A percentile compares a stretch with the other conserved stretches of the same genome.
Evolutionary conservation across 2,888 invertebrate species (phyloP).

Genomic region (Halictus ligatus): DNA sequence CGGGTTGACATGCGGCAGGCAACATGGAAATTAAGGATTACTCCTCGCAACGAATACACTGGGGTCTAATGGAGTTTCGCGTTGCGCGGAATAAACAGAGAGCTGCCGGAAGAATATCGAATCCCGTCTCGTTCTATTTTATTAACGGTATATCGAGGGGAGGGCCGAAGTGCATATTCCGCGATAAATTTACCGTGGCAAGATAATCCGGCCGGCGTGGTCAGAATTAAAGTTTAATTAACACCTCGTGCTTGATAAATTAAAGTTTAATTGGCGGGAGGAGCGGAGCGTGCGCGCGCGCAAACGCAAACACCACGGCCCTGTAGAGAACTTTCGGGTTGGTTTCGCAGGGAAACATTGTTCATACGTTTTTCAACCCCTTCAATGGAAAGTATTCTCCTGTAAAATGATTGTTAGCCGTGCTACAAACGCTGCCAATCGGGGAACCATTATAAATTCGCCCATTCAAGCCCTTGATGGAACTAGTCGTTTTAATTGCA

Average conservation of each 20-base stretch:
- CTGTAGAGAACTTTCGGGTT: constrained; percentile 42
- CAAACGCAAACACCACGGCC: not conserved
- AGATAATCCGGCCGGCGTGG: constrained; percentile 67
- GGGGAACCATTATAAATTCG: not conserved
- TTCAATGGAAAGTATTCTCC: not conserved
- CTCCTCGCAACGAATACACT: constrained; percentile 13
- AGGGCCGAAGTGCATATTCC: constrained; percentile 40
- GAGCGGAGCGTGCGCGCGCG: constrained; percentile 2
- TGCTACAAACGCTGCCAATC: not conserved
- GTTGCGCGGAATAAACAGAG: constrained; percentile 23
- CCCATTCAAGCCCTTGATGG: not conserved
- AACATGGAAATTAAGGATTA: constrained; percentile 32
- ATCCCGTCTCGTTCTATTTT: constrained; percentile 33
- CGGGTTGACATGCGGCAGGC: not conserved
- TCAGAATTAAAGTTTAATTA: constrained; percentile 79
- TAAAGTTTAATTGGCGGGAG: constrained; percentile 69
- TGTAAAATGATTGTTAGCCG: not conserved
- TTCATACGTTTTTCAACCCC: constrained; percentile 30
- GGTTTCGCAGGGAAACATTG: constrained; percentile 7
- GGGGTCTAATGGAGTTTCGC: constrained; percentile 30
- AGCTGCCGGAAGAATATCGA: constrained; percentile 31
- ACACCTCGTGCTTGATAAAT: constrained; percentile 72
- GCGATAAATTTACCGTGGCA: constrained; percentile 64
- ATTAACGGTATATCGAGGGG: constrained; percentile 65
- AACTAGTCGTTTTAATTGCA: not conserved